phyloP scores from a whole-genome alignment of 1,140 invertebrate genomes.

The Phocides pigmalion region DNA sequence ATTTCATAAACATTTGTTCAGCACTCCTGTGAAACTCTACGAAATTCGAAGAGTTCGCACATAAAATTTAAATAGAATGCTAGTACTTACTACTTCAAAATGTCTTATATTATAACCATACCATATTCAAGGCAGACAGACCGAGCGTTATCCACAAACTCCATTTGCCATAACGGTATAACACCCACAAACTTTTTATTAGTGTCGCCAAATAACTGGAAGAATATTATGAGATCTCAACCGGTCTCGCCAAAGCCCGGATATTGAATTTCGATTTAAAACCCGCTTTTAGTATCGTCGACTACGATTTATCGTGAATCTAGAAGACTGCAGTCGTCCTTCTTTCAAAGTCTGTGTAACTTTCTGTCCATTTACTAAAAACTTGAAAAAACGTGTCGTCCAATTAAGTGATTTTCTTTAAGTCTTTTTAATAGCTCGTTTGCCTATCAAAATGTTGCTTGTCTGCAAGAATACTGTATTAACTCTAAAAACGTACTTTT shows the following conservation, averaged over 20 bases:
- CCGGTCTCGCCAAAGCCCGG: conserved; percentile 30
- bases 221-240: conserved; percentile 44
- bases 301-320: conserved; percentile 3
- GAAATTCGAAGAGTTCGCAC: no score
- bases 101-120: neutral
- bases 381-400: no score
- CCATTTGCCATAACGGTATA: conserved; percentile 9
- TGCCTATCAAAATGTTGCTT: no score
- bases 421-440: no score
- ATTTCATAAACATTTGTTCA: no score
- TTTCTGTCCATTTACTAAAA: no score
- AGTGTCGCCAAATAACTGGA: conserved; percentile 44
- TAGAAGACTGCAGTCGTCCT: no score
- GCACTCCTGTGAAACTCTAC: no score
- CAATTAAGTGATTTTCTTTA: no score
- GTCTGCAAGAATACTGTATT: no score
- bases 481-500: no score
- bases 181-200: conserved; percentile 19
- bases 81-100: neutral
- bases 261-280: conserved; percentile 51
- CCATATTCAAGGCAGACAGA: neutral
- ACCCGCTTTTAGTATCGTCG: neutral
- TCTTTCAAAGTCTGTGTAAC: no score
- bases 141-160: neutral
- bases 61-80: neutral